Evolutionary conservation across 2,888 invertebrate genomes (phyloP), one percentile per base, ranked within the genome.

Genomic region (Lasioglossum oenotherae): DNA sequence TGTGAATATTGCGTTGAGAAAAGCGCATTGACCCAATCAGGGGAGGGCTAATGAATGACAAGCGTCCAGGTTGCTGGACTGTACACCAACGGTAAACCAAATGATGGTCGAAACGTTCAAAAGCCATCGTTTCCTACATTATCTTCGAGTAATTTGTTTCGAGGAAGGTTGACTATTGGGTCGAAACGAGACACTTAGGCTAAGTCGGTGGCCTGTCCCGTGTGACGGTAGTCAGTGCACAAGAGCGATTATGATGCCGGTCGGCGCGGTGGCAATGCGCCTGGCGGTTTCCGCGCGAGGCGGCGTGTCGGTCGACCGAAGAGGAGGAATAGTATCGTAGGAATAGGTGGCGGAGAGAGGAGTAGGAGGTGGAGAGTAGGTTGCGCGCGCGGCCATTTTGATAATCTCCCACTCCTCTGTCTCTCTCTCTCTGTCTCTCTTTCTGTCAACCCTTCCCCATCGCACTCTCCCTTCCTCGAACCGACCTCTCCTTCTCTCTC

Each of bases 351-450:
- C 49, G 85, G 87, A 60, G 86, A 23, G 86, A n/a, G 76, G 27
- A 79, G 88, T 69, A 79, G 84, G 84, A 80, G 88, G 81, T 81
- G 85, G 87, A 89, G 89, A 89, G 89, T 84, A 87, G 85, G 90
- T 86, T 92, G 93, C 93, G 94, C 91, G 93, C 92, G 93, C 94
- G 93, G 94, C 94, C 94, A 94, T 94, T 94, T 94, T 94, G 94
- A 94, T 94, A 93, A 94, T 93, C 93, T 93, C 94, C 94, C 93
- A 93, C 94, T 92, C 88, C 81, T 87, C 89, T 84, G 87, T 92
- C 85, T 78, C 87, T 64, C 85, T 78, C 87, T 64, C 85, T 85
- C 84, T 79, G 3, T 53, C 53, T 41, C 60, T 10, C 60, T 27
- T 4, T 60, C 64, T 16, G 35, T 38, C 69, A 69, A 69, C 69